phyloP scores from a whole-genome alignment of 2,888 invertebrate genomes.

The Sabatieria punctata region DNA sequence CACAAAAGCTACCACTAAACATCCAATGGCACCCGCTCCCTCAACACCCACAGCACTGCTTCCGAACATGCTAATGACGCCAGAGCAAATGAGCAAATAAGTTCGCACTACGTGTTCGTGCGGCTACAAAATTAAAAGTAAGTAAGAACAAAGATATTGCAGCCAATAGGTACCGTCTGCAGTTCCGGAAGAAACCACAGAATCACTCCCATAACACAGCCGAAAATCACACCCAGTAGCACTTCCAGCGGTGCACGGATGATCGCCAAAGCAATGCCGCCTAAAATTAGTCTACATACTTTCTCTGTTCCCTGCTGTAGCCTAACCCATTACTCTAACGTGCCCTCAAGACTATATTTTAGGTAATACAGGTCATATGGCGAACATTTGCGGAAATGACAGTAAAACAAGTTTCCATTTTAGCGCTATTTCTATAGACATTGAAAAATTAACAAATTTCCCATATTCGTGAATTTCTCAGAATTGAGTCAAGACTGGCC shows the following conservation, averaged over 20 bases:
- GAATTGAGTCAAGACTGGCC: too few species aligned
- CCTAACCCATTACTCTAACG: too few species aligned
- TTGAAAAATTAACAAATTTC: too few species aligned
- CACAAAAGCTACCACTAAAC: slow-evolving; percentile 34
- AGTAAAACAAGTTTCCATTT: too few species aligned
- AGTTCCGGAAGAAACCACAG: slow-evolving; percentile 32
- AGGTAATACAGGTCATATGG: too few species aligned
- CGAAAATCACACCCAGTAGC: slow-evolving; percentile 30
- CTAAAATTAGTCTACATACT: slow-evolving; percentile 35
- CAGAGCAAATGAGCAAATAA: slow-evolving; percentile 25
- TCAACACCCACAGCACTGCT: slow-evolving; percentile 27
- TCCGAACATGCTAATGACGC: slow-evolving; percentile 31
- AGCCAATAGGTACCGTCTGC: slow-evolving; percentile 8
- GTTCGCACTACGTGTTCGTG: slow-evolving; percentile 7
- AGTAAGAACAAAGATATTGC: slow-evolving; percentile 3
- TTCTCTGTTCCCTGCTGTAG: too few species aligned
- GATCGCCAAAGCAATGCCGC: slow-evolving; percentile 29
- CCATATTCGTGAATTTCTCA: too few species aligned
- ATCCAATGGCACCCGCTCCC: slow-evolving; percentile 35
- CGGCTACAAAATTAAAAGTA: slow-evolving; percentile 3
- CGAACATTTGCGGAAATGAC: too few species aligned
- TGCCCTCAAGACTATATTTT: too few species aligned
- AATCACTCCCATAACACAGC: slow-evolving; percentile 29
- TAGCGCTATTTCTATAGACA: too few species aligned
- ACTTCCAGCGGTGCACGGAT: slow-evolving; percentile 35